Evolutionary conservation across 2,113 vertebrate genomes (phyloP).

Genomic region (Picathartes gymnocephalus): DNA sequence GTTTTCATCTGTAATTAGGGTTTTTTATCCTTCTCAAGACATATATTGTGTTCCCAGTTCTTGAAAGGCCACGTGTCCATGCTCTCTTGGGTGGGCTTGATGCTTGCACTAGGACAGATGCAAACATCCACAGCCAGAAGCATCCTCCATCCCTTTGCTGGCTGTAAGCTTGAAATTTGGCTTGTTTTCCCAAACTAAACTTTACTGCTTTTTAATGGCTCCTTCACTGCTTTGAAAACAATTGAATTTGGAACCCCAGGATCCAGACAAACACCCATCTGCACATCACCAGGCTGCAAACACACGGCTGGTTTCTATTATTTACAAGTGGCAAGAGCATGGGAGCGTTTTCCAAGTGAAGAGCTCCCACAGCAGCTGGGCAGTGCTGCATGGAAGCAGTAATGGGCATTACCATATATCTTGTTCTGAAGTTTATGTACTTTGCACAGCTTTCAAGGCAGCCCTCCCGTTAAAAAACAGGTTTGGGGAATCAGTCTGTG

Average conservation of each 20-base stretch:
- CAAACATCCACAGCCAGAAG: neutral
- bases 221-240: neutral
- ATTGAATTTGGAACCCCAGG: neutral
- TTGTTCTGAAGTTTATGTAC: neutral
- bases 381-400: neutral
- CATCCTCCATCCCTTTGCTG: neutral
- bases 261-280: neutral
- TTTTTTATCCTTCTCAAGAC: neutral
- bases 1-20: neutral
- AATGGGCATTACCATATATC: neutral
- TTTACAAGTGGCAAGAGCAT: neutral
- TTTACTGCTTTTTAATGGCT: neutral
- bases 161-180: neutral
- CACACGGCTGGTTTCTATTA: fast-evolving
- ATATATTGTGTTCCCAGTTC: neutral
- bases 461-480: neutral
- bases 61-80: neutral
- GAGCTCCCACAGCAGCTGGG: neutral
- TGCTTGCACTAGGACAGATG: neutral
- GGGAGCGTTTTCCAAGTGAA: neutral
- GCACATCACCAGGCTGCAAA: neutral
- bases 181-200: neutral
- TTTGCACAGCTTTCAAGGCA: neutral
- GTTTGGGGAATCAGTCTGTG: neutral
- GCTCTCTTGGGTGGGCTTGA: neutral